Conservation (phyloP, 2,113 vertebrate genomes). For the Anser cygnoides region DNA sequence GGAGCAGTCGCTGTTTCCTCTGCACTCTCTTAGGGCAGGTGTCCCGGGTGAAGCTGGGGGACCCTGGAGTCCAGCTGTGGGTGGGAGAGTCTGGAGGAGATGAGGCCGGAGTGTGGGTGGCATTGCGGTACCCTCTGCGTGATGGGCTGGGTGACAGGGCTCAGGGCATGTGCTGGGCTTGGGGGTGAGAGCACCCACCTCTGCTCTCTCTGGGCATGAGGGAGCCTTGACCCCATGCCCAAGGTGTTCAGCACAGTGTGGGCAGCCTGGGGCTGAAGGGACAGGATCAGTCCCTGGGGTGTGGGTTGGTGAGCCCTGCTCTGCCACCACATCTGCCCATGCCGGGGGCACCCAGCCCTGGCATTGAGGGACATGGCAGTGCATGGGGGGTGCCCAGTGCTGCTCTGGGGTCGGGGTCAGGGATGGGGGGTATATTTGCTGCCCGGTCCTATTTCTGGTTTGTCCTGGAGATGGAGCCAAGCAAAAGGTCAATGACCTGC, state of each 20-base stretch:
- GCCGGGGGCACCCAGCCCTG: background rate
- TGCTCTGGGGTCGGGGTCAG: background rate
- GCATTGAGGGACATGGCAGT: background rate
- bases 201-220: background rate
- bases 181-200: too few species aligned
- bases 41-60: too few species aligned
- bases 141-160: too few species aligned
- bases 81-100: too few species aligned
- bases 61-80: too few species aligned
- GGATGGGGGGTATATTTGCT: background rate
- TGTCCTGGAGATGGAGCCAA: background rate
- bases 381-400: background rate
- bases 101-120: too few species aligned
- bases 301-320: background rate
- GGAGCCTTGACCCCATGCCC: background rate
- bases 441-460: background rate
- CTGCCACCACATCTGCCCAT: background rate
- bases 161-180: too few species aligned
- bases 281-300: background rate
- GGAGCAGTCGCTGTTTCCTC: too few species aligned
- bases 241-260: background rate
- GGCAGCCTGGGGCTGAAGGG: background rate
- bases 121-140: too few species aligned
- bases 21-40: too few species aligned
- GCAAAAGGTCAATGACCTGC: constrained; percentile 12